Conservation (phyloP, 2,797 vertebrate genomes). For the Carduelis carduelis region DNA sequence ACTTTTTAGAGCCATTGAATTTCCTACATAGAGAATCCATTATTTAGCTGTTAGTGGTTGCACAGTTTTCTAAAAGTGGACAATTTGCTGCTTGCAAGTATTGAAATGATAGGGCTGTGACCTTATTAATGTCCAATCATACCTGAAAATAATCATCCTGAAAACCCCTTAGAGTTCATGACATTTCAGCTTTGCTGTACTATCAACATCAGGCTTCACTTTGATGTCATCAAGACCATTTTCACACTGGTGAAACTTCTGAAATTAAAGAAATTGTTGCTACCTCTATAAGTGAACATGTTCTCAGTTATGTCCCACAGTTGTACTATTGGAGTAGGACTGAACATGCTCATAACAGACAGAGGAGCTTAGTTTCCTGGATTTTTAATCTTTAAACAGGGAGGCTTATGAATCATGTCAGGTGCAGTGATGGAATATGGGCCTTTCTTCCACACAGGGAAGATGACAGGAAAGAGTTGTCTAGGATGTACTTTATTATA, state of each 20-base stretch:
- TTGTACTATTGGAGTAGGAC: not conserved
- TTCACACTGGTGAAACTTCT: not conserved
- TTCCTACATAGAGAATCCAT: not conserved
- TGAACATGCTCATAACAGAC: not conserved
- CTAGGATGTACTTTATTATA: not conserved
- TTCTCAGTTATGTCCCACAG: not conserved
- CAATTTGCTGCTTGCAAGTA: not conserved
- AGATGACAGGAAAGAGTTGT: not conserved
- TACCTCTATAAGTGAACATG: not conserved
- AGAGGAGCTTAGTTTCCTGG: not conserved
- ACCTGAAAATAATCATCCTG: not conserved
- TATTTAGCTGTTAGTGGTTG: not conserved
- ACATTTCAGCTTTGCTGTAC: not conserved
- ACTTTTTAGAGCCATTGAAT: not conserved
- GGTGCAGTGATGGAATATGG: not conserved
- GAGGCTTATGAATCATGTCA: not conserved
- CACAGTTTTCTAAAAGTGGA: not conserved
- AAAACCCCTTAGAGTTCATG: not conserved
- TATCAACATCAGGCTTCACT: not conserved
- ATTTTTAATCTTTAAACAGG: not conserved
- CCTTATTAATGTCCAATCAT: not conserved
- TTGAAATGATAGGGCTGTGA: not conserved
- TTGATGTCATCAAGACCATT: not conserved
- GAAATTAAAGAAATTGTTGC: not conserved
- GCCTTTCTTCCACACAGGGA: not conserved